Base-by-base conservation (phyloP, 1,140 invertebrate species). In the Adoxophyes honmai region DNA sequence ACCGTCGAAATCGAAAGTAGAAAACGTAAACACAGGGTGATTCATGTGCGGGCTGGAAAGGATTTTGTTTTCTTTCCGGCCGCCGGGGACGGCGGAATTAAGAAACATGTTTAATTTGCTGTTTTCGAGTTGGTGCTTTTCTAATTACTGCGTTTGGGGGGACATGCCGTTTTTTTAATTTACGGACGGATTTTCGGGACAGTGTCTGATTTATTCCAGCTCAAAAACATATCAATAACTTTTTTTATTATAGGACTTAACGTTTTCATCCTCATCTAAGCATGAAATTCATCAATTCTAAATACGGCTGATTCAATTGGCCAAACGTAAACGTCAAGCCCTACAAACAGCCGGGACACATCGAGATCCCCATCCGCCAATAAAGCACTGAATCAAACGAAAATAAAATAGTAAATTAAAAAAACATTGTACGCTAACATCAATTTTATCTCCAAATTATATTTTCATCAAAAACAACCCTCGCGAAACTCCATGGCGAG, bases 1-100 rank as follows among this genome's bases (percentile, higher is more conserved):
- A 48, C 52, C 39, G 59, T 42, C 61, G 69, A 70, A 73, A 70
- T 72, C 58, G 74, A 79, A 76, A 78, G 73, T 75, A 80, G 71
- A 73, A 64, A 66, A 71, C 66, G 68, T 81, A 84, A 84, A 81
- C 78, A 84, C 75, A 74, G 52, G 14, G 56, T 44, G 39, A 52
- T 48, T 48, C 42, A 65, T 59, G 58, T 57, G 21, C 21, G 21
- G 62, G 58, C 37, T 51, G 55, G 59, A 58, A 65, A 48, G 42
- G 42, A 33, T 48, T 48, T 48, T 48, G 21, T 48, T 48, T 48
- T 48, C 42, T 48, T 48, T 48, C 42, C 42, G 18, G 42, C 42
- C 42, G 42, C 16, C 4, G 42, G 39, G 42, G 42, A 44, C 21
- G 42, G 5, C 42, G 18, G 21, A 48, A 48, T 33, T 28, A 48